phyloP scores from a whole-genome alignment of 37 sponge, comb jelly and placozoan genomes.

The Tethya wilhelma region DNA sequence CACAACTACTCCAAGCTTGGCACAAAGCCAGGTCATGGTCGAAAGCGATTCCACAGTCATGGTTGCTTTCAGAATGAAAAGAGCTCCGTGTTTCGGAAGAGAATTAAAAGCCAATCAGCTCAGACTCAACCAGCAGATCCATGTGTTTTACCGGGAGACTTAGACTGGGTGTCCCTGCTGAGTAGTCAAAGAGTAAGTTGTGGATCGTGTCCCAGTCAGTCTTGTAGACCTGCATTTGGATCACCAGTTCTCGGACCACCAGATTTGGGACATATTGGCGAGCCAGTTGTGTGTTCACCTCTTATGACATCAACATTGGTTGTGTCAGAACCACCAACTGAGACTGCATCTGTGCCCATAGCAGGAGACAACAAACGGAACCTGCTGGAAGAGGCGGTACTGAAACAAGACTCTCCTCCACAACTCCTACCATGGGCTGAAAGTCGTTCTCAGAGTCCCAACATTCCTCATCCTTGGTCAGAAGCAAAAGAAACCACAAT shows the following conservation, averaged over 20 bases:
- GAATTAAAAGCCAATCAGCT: neutral
- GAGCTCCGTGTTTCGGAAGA: neutral
- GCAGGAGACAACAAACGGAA: slow-evolving; percentile 8
- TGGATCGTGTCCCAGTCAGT: slow-evolving; percentile 21
- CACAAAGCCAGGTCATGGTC: slow-evolving; percentile 5
- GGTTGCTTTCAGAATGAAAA: neutral
- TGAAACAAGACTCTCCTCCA: slow-evolving; percentile 63
- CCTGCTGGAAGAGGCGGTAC: slow-evolving; percentile 38
- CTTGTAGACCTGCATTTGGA: slow-evolving; percentile 28
- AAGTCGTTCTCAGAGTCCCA: slow-evolving; percentile 42
- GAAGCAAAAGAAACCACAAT: slow-evolving; percentile 65
- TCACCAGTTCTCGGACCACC: slow-evolving; percentile 49
- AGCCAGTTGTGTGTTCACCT: slow-evolving; percentile 60
- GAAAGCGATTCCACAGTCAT: slow-evolving; percentile 23
- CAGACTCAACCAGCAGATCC: slow-evolving; percentile 26
- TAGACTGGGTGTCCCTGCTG: slow-evolving; percentile 69
- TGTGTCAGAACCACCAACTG: neutral
- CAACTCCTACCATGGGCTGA: slow-evolving; percentile 63
- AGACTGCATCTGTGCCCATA: slow-evolving; percentile 3
- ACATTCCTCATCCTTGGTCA: slow-evolving; percentile 71
- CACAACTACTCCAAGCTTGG: slow-evolving; percentile 18
- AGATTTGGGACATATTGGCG: slow-evolving; percentile 44
- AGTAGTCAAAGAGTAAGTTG: slow-evolving; percentile 62
- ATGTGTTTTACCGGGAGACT: slow-evolving; percentile 59
- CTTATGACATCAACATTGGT: slow-evolving; percentile 25